A percentile compares a stretch with the other conserved stretches of the same genome.
These are phyloP conservation scores for Bufo bufo DNA, from an alignment of 2,113 vertebrate species.

Conservation along the genomic window DNA sequence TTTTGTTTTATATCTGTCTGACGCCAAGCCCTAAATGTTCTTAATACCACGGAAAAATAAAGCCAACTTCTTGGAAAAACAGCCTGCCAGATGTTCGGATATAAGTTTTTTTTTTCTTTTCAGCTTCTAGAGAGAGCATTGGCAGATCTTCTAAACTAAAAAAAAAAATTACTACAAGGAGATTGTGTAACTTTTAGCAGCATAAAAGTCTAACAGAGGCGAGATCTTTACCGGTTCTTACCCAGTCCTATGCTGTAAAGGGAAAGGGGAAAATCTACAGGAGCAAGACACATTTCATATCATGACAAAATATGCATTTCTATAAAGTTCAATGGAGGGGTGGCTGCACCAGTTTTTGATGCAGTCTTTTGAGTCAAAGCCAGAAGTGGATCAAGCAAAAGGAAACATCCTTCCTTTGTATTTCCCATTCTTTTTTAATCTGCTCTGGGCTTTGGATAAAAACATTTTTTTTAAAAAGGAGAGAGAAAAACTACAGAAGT, in stretches of 20 bases:
- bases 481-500: too few relatives aligned
- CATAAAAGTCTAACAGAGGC: background rate
- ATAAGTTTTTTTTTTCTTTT: constrained; percentile 1
- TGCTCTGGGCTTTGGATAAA: too few relatives aligned
- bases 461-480: too few relatives aligned
- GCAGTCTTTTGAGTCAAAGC: too few relatives aligned
- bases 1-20: constrained; percentile 31
- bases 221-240: background rate
- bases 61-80: constrained; percentile 49
- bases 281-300: background rate
- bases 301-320: too few relatives aligned
- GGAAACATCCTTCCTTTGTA: too few relatives aligned
- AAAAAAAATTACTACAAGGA: constrained; percentile 12
- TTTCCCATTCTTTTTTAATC: too few relatives aligned
- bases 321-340: too few relatives aligned
- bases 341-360: too few relatives aligned
- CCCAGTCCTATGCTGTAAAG: background rate
- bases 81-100: constrained; percentile 50
- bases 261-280: background rate
- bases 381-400: too few relatives aligned
- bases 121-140: background rate
- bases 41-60: constrained; percentile 45
- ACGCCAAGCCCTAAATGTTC: constrained; percentile 37
- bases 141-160: constrained; percentile 33
- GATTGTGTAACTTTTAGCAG: constrained; percentile 1